A percentile compares a stretch with the other conserved stretches of the same genome.
Conservation (phyloP, 2,113 vertebrate genomes). For the Salvelinus namaycush region DNA sequence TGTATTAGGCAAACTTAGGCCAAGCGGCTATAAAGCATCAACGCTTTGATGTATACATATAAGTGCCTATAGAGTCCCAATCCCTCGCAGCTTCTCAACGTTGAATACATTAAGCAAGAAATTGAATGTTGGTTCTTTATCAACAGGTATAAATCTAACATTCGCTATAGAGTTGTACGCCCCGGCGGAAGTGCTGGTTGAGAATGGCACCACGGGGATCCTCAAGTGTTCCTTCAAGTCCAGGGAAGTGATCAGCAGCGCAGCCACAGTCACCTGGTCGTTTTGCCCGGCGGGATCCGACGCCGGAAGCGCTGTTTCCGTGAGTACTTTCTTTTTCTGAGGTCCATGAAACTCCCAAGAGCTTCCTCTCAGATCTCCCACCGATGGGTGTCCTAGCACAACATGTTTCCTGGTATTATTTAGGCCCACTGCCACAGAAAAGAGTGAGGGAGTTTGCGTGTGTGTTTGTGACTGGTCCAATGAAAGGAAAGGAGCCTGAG, state of each 20-base stretch:
- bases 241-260: constrained; percentile 71
- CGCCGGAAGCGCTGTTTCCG: constrained; percentile 55
- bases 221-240: constrained; percentile 87
- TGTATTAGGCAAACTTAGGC: background rate
- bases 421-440: background rate
- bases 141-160: constrained; percentile 51
- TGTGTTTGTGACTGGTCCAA: background rate
- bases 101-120: too few species aligned
- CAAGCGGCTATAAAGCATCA: background rate
- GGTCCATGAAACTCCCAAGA: constrained; percentile 13
- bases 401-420: background rate
- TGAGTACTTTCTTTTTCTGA: constrained; percentile 47
- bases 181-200: constrained; percentile 79
- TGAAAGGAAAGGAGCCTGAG: background rate
- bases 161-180: constrained; percentile 81
- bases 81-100: background rate
- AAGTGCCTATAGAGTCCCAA: background rate
- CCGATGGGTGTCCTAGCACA: too few species aligned
- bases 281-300: constrained; percentile 77
- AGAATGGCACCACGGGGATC: constrained; percentile 85
- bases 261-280: constrained; percentile 81
- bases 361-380: background rate
- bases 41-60: background rate
- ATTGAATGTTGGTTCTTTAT: background rate
- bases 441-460: background rate